A percentile compares a stretch with the other conserved stretches of the same genome.
These are phyloP conservation scores for Crotalus viridis DNA, from an alignment of 2,113 vertebrate genomes.

Conservation along the genomic window DNA sequence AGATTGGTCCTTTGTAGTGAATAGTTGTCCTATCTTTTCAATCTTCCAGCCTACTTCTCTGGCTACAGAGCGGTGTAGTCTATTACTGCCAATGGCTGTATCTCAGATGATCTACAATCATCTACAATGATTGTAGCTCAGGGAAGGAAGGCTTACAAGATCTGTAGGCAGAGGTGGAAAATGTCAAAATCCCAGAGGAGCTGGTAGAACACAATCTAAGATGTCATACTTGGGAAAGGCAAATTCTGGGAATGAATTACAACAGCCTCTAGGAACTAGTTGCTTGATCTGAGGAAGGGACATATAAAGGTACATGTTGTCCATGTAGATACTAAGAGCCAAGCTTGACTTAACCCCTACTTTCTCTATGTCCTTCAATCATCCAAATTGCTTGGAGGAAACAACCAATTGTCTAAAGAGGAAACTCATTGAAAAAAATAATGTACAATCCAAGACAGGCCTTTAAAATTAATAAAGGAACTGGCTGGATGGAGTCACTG, in stretches of 20 bases:
- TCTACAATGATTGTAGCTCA: neutral
- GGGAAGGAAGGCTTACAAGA: neutral
- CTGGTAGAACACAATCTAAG: neutral
- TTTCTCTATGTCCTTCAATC: neutral
- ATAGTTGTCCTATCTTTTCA: neutral
- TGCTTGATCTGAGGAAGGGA: neutral
- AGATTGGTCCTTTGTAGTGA: neutral
- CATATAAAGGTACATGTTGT: neutral
- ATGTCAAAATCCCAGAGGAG: neutral
- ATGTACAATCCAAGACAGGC: neutral
- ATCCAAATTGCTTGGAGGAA: neutral
- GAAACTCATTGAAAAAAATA: neutral
- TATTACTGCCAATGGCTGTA: neutral
- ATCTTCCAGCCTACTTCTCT: neutral
- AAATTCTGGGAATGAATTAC: neutral
- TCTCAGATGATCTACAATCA: neutral
- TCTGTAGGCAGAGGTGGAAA: neutral
- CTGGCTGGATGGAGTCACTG: no score
- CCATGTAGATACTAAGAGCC: neutral
- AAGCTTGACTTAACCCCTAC: neutral
- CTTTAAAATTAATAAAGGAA: neutral
- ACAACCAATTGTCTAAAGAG: neutral
- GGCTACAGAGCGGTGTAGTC: neutral
- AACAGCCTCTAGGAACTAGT: neutral
- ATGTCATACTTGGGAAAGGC: no score